phyloP scores from a whole-genome alignment of 2,797 vertebrate genomes.

The Potorous gilbertii region DNA sequence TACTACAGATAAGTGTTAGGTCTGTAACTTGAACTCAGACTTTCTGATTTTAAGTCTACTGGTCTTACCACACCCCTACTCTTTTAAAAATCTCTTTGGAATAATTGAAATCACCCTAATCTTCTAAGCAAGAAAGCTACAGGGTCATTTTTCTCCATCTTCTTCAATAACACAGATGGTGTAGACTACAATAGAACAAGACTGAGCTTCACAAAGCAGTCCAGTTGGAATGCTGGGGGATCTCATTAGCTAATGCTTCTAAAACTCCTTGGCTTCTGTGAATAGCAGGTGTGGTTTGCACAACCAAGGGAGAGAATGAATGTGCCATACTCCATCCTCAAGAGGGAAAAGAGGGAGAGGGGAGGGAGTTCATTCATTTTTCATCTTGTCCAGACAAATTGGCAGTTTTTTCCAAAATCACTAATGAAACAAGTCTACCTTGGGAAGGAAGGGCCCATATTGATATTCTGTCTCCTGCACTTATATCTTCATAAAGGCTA shows the following conservation, averaged over 20 bases:
- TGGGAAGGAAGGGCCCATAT: neutral
- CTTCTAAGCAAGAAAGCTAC: neutral
- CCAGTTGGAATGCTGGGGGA: neutral
- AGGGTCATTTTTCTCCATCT: neutral
- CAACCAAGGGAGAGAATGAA: neutral
- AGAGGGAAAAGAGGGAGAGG: neutral
- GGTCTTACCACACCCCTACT: neutral
- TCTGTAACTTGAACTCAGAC: neutral
- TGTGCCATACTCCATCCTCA: neutral
- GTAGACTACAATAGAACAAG: neutral
- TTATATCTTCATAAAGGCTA: neutral
- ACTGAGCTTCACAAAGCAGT: conserved; percentile 8
- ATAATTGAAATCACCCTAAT: neutral
- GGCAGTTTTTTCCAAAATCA: neutral
- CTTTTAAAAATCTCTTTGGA: neutral
- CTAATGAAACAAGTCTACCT: neutral
- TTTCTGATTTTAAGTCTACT: neutral
- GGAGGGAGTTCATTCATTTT: neutral
- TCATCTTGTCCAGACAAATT: neutral
- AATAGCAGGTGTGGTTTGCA: neutral
- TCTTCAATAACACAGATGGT: neutral
- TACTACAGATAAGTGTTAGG: neutral
- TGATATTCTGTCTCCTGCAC: neutral
- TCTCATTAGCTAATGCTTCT: conserved; percentile 37
- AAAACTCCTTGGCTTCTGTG: neutral